These are phyloP conservation scores for Poeciliopsis gracilis DNA, from an alignment of 2,797 vertebrate species.

Conservation along the genomic window DNA sequence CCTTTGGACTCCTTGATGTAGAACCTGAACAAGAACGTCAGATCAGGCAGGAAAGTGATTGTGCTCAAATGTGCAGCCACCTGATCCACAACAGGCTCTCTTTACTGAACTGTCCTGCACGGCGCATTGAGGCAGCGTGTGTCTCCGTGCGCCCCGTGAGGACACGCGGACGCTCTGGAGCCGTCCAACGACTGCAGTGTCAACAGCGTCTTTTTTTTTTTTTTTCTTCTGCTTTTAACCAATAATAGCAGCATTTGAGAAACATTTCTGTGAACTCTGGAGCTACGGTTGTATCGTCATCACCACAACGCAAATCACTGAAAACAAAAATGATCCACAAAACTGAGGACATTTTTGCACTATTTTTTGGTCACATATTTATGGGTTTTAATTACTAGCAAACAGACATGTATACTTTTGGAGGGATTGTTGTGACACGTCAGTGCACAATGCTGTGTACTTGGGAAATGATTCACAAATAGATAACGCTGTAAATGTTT, in stretches of 20 bases:
- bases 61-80: background rate
- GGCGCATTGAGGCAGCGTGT: too few species aligned
- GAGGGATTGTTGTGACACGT: background rate
- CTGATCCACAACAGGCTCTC: background rate
- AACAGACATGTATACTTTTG: background rate
- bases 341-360: background rate
- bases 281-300: background rate
- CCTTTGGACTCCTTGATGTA: constrained; percentile 94
- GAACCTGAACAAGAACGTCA: constrained; percentile 79
- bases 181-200: background rate
- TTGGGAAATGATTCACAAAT: background rate
- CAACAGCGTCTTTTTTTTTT: background rate
- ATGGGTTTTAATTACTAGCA: background rate
- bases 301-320: background rate
- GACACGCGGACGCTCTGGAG: background rate
- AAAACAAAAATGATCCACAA: background rate
- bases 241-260: background rate
- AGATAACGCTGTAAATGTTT: background rate
- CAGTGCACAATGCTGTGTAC: background rate
- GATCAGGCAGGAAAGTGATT: background rate
- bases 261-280: background rate
- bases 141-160: background rate
- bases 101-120: background rate
- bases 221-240: background rate
- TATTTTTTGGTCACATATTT: background rate